phyloP scores from a whole-genome alignment of 2,888 invertebrate genomes.

The Abrostola triplasia region DNA sequence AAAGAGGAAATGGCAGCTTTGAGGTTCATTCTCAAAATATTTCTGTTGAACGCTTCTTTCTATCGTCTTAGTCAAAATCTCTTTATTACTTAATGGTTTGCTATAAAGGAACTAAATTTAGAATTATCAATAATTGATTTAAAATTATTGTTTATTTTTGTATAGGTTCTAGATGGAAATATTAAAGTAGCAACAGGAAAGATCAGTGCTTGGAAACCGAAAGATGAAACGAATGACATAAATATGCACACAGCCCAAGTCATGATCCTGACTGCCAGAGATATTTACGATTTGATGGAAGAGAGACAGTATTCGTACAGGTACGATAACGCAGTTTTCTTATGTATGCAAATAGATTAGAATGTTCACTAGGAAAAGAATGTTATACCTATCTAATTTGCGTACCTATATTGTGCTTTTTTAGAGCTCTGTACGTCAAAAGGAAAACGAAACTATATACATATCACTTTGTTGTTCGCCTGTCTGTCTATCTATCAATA shows the following conservation, averaged over 20 bases:
- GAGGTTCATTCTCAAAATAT: slow-evolving; percentile 79
- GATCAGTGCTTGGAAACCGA: slow-evolving; percentile 22
- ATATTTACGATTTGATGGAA: slow-evolving; percentile 58
- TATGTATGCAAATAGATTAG: not conserved
- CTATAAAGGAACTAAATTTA: not conserved
- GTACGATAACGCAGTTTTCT: slow-evolving; percentile 36
- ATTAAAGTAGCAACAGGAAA: slow-evolving; percentile 64
- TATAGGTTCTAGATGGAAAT: slow-evolving; percentile 63
- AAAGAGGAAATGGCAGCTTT: slow-evolving; percentile 89
- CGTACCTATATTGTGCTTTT: not conserved
- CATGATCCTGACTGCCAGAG: slow-evolving; percentile 53
- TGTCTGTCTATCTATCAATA: no score
- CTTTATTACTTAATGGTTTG: not conserved
- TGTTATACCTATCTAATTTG: not conserved
- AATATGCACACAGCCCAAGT: slow-evolving; percentile 17
- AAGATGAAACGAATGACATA: slow-evolving; percentile 7
- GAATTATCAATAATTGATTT: no score
- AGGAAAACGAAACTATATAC: no score
- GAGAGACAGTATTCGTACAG: slow-evolving; percentile 58
- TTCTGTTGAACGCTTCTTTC: not conserved
- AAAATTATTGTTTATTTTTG: no score
- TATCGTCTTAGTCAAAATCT: not conserved
- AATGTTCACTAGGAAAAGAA: not conserved
- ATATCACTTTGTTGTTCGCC: no score
- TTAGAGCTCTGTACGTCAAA: no score